These are phyloP conservation scores for Camponotus floridanus DNA, from an alignment of 1,140 invertebrate genomes.

Conservation along the genomic window DNA sequence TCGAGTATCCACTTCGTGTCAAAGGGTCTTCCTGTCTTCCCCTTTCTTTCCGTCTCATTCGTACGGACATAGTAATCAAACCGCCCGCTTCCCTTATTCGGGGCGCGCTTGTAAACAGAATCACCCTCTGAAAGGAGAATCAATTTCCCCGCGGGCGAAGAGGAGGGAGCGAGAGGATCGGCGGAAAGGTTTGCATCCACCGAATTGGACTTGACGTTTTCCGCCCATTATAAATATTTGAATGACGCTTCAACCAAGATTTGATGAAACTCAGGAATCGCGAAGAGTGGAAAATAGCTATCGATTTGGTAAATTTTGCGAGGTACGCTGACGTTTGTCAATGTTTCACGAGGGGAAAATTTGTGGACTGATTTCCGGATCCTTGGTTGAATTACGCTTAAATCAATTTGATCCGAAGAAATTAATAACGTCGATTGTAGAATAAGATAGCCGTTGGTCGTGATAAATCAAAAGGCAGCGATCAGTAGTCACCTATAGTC, in stretches of 20 bases:
- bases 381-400: not conserved
- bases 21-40: slow-evolving; percentile 61
- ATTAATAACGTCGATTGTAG: slow-evolving; percentile 17
- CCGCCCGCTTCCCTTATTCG: slow-evolving; percentile 57
- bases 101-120: slow-evolving; percentile 67
- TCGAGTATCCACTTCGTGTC: slow-evolving; percentile 79
- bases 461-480: slow-evolving; percentile 60
- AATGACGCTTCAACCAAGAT: slow-evolving; percentile 21
- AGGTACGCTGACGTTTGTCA: not conserved
- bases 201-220: slow-evolving; percentile 57
- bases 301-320: slow-evolving; percentile 41
- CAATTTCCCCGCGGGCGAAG: slow-evolving; percentile 72
- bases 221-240: slow-evolving; percentile 44
- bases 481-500: not conserved
- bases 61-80: slow-evolving; percentile 75
- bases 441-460: not conserved
- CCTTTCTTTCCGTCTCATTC: slow-evolving; percentile 42
- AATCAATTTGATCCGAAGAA: slow-evolving; percentile 9
- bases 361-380: slow-evolving; percentile 17
- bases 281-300: slow-evolving; percentile 13
- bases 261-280: not conserved
- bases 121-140: slow-evolving; percentile 78
- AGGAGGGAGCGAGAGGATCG: slow-evolving; percentile 30
- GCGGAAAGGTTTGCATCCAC: not conserved
- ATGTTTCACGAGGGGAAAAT: not conserved